These are phyloP conservation scores for Synanthedon formicaeformis DNA, from an alignment of 2,888 invertebrate species.

Conservation along the genomic window DNA sequence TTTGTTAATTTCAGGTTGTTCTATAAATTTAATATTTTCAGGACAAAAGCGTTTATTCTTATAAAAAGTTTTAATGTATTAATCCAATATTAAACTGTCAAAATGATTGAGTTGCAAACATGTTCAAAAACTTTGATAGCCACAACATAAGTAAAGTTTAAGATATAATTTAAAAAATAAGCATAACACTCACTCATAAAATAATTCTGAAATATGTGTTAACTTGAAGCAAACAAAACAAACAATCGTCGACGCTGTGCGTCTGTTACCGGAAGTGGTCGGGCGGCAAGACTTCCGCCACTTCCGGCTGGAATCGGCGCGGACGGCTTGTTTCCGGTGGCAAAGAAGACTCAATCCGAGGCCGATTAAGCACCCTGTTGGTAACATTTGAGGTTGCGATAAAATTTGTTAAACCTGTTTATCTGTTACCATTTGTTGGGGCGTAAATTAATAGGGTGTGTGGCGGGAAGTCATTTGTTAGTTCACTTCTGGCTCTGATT, in stretches of 20 bases:
- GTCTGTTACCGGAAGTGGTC: conserved; percentile 20
- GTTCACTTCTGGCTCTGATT: background rate
- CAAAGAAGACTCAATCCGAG: conserved; percentile 23
- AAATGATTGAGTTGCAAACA: no score
- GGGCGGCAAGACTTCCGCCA: conserved; percentile 38
- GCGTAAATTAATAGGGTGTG: background rate
- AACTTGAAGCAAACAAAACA: background rate
- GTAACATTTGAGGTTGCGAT: conserved; percentile 14
- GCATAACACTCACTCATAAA: no score
- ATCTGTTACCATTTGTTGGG: background rate
- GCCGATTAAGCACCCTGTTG: conserved; percentile 20
- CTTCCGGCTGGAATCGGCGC: conserved; percentile 25
- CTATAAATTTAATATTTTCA: no score
- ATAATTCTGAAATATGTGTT: no score
- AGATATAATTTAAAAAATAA: no score
- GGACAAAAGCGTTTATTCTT: no score
- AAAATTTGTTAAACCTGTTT: conserved; percentile 6
- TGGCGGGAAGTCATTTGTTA: background rate
- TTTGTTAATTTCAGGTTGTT: no score
- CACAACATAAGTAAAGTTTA: no score
- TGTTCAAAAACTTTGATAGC: no score
- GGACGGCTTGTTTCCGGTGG: conserved; percentile 24
- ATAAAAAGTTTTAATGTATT: no score
- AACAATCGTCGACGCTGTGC: conserved; percentile 1
- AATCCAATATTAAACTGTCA: no score